phyloP scores from a whole-genome alignment of 2,797 vertebrate genomes.

The Lepidocolaptes lacrymiger region DNA sequence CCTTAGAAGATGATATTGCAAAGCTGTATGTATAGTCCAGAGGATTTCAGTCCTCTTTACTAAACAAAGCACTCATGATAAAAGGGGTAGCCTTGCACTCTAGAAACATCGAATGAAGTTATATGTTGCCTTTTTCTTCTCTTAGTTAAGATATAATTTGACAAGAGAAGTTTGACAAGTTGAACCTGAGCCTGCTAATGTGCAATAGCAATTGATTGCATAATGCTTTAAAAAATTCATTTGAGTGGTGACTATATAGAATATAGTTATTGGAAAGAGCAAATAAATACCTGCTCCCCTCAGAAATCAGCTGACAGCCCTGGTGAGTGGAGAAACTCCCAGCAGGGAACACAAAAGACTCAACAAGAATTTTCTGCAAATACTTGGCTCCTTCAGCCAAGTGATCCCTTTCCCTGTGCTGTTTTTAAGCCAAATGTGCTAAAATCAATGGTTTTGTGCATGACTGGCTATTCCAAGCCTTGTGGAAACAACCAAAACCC shows the following conservation, averaged over 20 bases:
- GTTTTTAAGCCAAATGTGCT: neutral
- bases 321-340: neutral
- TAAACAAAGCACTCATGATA: neutral
- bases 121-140: neutral
- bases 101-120: neutral
- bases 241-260: neutral
- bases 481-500: neutral
- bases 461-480: neutral
- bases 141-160: neutral
- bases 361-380: constrained; percentile 1
- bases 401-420: neutral
- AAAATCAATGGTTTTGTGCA: neutral
- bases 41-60: neutral
- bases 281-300: constrained; percentile 42
- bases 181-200: neutral
- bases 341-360: constrained; percentile 7
- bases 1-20: neutral
- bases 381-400: neutral
- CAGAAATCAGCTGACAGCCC: constrained; percentile 30
- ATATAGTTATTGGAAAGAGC: neutral
- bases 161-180: neutral
- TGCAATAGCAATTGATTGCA: neutral
- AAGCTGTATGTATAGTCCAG: rapidly evolving
- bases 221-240: neutral
- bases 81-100: neutral